These are phyloP conservation scores for Plagiodera versicolora DNA, from an alignment of 2,888 invertebrate species.

Conservation along the genomic window DNA sequence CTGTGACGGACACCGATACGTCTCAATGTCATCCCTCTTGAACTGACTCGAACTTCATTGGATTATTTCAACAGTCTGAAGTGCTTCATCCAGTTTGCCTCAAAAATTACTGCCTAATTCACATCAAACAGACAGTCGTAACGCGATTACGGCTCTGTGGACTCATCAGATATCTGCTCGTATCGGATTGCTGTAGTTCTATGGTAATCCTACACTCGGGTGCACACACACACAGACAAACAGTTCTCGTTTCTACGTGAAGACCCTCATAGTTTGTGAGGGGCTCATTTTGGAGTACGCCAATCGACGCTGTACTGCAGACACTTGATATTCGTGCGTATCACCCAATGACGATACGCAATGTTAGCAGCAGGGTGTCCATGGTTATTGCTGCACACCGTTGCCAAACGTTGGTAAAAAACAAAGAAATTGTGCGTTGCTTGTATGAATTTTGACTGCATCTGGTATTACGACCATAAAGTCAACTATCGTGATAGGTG, in stretches of 20 bases:
- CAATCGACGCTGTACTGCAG: constrained; percentile 8
- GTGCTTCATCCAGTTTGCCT: constrained; percentile 1
- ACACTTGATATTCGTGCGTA: constrained; percentile 12
- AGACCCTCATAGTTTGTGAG: constrained; percentile 8
- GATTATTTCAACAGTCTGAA: background rate
- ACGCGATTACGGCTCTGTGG: constrained; percentile 7
- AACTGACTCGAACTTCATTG: background rate
- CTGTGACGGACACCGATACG: background rate
- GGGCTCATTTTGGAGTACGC: background rate
- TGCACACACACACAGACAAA: background rate
- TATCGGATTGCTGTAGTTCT: constrained; percentile 1
- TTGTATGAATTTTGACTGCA: no score
- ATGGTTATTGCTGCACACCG: background rate
- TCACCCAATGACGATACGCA: constrained; percentile 28
- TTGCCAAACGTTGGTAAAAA: background rate
- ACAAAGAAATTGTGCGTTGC: no score
- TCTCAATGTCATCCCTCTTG: background rate
- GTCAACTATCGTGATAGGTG: no score
- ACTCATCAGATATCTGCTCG: constrained; percentile 2
- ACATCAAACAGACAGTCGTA: constrained; percentile 1
- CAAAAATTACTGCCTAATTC: background rate
- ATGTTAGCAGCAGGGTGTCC: constrained; percentile 19
- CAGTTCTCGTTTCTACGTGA: constrained; percentile 2
- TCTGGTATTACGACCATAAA: no score
- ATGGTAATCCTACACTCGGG: constrained; percentile 3